phyloP scores from a whole-genome alignment of 2,797 vertebrate genomes.

The Rhyacichthys aspro region DNA sequence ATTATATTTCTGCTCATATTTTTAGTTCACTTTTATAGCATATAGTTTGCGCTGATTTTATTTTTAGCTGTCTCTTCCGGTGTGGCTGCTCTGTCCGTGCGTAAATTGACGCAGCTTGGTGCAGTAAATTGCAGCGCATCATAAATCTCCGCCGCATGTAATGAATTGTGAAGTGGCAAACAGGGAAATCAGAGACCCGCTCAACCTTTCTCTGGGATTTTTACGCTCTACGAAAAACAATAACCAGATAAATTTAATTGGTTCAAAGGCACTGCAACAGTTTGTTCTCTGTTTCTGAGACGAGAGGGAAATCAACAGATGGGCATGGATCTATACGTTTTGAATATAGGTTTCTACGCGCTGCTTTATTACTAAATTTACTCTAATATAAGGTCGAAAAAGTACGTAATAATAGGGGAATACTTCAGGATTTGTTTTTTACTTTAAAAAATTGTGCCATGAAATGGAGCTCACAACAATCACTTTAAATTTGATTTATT shows the following conservation, averaged over 20 bases:
- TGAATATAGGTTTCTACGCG: too few species aligned
- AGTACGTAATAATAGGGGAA: too few species aligned
- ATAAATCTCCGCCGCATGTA: conserved; percentile 29
- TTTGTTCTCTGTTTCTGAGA: too few species aligned
- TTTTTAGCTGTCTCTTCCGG: conserved; percentile 31
- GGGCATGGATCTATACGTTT: too few species aligned
- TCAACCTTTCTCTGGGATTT: not conserved
- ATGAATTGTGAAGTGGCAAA: conserved; percentile 35
- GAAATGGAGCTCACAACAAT: too few species aligned
- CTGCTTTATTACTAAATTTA: too few species aligned
- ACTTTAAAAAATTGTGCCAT: too few species aligned
- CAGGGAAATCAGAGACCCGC: conserved; percentile 5
- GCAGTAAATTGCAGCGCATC: conserved; percentile 44
- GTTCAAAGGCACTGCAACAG: not conserved
- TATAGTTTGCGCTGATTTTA: conserved; percentile 32
- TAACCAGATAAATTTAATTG: conserved; percentile 11
- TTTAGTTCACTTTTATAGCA: not conserved
- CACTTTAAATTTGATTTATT: too few species aligned
- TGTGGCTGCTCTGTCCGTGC: not conserved
- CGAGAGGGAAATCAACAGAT: too few species aligned
- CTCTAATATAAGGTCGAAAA: too few species aligned
- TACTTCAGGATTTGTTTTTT: not conserved
- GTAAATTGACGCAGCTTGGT: conserved; percentile 35
- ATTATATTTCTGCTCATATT: too few species aligned
- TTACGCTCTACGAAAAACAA: not conserved